phyloP scores from a whole-genome alignment of 2,797 vertebrate genomes.

The Artibeus jamaicensis region DNA sequence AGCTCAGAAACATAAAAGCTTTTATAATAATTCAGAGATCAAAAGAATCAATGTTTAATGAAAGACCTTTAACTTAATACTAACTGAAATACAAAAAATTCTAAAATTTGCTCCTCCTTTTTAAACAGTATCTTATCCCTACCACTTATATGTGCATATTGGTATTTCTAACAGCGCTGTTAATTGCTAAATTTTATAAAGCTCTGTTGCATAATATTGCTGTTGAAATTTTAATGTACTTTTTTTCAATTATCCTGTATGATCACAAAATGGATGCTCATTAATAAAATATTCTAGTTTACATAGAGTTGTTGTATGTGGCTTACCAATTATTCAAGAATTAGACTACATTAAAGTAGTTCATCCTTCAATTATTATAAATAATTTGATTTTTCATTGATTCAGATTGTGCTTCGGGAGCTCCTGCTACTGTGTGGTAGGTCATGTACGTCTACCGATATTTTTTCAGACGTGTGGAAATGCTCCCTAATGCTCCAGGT shows the following conservation, averaged over 20 bases:
- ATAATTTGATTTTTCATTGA: neutral
- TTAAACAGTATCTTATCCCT: neutral
- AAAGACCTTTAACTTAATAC: neutral
- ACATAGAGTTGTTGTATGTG: neutral
- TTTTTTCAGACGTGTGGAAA: neutral
- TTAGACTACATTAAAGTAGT: neutral
- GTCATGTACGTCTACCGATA: neutral
- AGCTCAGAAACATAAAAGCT: neutral
- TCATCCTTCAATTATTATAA: neutral
- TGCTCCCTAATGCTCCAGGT: neutral
- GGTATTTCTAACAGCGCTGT: neutral
- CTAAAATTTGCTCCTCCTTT: neutral
- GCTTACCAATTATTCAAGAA: neutral
- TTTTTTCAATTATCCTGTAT: neutral
- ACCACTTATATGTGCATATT: neutral
- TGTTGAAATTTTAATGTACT: neutral
- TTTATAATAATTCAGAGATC: neutral
- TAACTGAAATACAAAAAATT: neutral
- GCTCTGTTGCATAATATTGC: neutral
- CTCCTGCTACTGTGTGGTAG: neutral
- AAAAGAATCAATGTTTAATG: neutral
- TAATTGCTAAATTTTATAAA: neutral
- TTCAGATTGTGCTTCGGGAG: neutral
- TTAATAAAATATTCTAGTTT: neutral
- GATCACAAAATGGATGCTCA: neutral